Evolutionary conservation across 2,113 vertebrate species (phyloP).

Genomic region (Platichthys flesus): DNA sequence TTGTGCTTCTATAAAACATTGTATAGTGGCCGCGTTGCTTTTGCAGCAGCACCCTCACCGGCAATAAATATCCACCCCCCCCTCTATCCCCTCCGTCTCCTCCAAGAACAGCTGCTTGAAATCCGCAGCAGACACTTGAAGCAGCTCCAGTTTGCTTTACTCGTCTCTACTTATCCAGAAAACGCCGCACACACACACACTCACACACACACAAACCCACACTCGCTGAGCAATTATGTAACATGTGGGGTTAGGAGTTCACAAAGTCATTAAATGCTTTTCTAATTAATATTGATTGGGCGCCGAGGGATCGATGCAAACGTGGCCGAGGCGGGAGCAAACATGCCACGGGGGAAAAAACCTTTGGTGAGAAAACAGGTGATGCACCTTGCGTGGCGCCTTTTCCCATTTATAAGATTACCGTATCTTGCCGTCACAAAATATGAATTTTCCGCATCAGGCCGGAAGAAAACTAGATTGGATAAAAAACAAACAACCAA

Average conservation of each 20-base stretch:
- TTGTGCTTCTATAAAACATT: no score
- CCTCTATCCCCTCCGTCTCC: constrained; percentile 24
- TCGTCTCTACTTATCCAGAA: constrained; percentile 44
- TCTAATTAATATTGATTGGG: constrained; percentile 81
- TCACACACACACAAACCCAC: neutral
- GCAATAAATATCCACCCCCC: neutral
- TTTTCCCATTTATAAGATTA: constrained; percentile 15
- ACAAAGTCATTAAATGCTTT: constrained; percentile 77
- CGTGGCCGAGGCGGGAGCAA: neutral
- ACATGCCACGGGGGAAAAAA: constrained; percentile 3
- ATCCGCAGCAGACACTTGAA: constrained; percentile 60
- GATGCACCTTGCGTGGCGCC: neutral
- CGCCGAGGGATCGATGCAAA: constrained; percentile 57
- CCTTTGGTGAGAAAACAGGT: neutral
- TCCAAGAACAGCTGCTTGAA: constrained; percentile 56
- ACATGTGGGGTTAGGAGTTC: constrained; percentile 71
- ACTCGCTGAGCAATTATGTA: constrained; percentile 50
- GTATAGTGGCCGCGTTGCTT: no score
- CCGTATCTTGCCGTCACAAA: neutral
- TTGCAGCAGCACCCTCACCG: constrained; percentile 7
- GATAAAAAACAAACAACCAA: neutral
- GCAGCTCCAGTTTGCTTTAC: constrained; percentile 38
- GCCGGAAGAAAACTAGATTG: neutral
- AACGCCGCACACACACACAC: neutral
- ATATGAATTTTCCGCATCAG: constrained; percentile 20